Evolutionary conservation across 2,797 vertebrate genomes (phyloP), one percentile per base, ranked within the genome.

Genomic region (Enteromius treurensis): DNA sequence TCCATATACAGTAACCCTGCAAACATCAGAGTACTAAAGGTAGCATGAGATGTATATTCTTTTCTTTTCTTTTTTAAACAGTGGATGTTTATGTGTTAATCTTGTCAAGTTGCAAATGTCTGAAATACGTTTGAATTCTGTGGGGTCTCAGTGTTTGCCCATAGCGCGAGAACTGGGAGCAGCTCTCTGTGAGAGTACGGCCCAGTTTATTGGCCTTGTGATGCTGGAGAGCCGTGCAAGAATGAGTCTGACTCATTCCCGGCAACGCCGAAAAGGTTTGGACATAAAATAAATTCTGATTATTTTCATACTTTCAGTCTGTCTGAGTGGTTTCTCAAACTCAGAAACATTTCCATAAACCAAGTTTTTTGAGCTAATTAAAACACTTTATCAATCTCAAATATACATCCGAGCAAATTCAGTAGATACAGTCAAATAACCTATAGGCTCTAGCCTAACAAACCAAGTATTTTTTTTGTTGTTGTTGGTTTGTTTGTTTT

Each of bases 261-360:
- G 74, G 68, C 67, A 86, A 73, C n/a, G 79, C 58, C 83, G 73
- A 69, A 80, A 78, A 73, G 81, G 49, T 87, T 86, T 47, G 37
- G 73, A 64, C 14, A 68, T 47, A 58, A n/a, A 91, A 89, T 89
- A 91, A 91, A 91, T 60, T 53, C 86, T 81, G 47, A 29, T 45
- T 51, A 78, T 53, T 86, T 82, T 76, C 81, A 86, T 86, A 26
- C 2, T 67, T 80, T 49, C 70, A 42, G 3, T 62, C 21, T 37
- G 21, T 60, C 10, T 75, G 80, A 8, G 7, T 75, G 10, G 3
- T 40, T 65, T 6, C 29, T 67, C 3, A 29, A 42, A 3, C 34
- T 34, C 51, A 58, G 8, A 76, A 40, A 42, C 34, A 42, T 76
- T 70, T 58, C 15, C 13, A 14, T 5, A 53, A 17, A 5, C 49